Evolutionary conservation across 2,797 vertebrate genomes (phyloP).

Genomic region (Typhlichthys subterraneus): DNA sequence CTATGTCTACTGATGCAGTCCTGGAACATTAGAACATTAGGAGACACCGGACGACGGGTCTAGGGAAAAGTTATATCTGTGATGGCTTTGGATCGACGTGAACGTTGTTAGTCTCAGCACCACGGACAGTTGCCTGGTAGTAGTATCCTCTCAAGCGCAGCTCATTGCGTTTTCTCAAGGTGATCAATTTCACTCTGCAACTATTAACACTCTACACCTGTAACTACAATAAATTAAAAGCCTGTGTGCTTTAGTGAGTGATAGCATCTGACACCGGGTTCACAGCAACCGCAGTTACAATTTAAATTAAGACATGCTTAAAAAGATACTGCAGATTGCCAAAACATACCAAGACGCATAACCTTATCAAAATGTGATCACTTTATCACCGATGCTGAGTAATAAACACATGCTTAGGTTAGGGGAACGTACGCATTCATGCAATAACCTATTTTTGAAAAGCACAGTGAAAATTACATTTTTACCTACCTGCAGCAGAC

Average conservation of each 20-base stretch:
- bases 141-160: too few relatives aligned
- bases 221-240: not conserved
- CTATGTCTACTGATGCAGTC: not conserved
- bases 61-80: not conserved
- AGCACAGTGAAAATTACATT: not conserved
- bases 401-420: constrained; percentile 1
- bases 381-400: constrained; percentile 23
- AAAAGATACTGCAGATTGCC: too few relatives aligned
- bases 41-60: not conserved
- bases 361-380: not conserved
- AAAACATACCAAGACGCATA: too few relatives aligned
- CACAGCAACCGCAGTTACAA: too few relatives aligned
- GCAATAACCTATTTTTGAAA: not conserved
- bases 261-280: too few relatives aligned
- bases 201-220: constrained; percentile 46
- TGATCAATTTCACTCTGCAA: constrained; percentile 15
- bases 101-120: constrained; percentile 68
- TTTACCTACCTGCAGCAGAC: constrained; percentile 72
- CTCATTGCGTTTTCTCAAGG: constrained; percentile 4
- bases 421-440: not conserved
- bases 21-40: not conserved
- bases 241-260: not conserved
- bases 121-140: constrained; percentile 68
- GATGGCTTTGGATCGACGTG: not conserved
- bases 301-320: too few relatives aligned